These are phyloP conservation scores for Fulica atra DNA, from an alignment of 2,113 vertebrate species.

Conservation along the genomic window DNA sequence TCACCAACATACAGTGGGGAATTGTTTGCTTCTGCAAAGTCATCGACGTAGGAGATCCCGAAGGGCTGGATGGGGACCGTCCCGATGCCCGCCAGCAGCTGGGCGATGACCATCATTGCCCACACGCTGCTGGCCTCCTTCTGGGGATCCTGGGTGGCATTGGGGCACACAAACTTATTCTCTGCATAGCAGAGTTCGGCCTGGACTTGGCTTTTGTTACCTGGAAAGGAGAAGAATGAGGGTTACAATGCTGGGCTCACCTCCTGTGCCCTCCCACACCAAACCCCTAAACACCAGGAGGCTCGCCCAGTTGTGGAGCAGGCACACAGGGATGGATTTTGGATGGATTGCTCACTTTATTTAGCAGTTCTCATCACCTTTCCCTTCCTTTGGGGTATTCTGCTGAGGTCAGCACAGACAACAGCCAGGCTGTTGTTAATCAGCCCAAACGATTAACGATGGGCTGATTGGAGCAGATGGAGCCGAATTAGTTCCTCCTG, in stretches of 20 bases:
- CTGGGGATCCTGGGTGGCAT: slow-evolving; percentile 13
- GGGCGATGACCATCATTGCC: slow-evolving; percentile 89
- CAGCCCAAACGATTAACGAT: not conserved
- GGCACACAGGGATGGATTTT: not conserved
- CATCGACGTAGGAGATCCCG: slow-evolving; percentile 94
- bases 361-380: not conserved
- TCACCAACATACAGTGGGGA: slow-evolving; percentile 93
- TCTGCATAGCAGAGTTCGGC: slow-evolving; percentile 69
- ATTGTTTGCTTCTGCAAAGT: slow-evolving; percentile 88
- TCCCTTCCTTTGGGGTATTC: not conserved
- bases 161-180: slow-evolving; percentile 30
- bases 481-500: not conserved
- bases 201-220: slow-evolving; percentile 67
- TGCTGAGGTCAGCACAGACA: not conserved
- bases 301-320: not conserved
- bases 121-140: slow-evolving; percentile 83
- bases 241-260: not conserved
- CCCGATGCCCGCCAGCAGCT: slow-evolving; percentile 90
- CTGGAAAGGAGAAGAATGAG: slow-evolving; percentile 38
- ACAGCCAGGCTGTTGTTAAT: not conserved
- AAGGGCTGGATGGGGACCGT: slow-evolving; percentile 96
- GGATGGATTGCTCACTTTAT: not conserved
- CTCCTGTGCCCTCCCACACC: not conserved
- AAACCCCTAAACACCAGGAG: not conserved
- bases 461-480: not conserved